phyloP scores from a whole-genome alignment of 30 jellyfish, hydroid and myxozoan species.

The Pseudorhiza aurosa region DNA sequence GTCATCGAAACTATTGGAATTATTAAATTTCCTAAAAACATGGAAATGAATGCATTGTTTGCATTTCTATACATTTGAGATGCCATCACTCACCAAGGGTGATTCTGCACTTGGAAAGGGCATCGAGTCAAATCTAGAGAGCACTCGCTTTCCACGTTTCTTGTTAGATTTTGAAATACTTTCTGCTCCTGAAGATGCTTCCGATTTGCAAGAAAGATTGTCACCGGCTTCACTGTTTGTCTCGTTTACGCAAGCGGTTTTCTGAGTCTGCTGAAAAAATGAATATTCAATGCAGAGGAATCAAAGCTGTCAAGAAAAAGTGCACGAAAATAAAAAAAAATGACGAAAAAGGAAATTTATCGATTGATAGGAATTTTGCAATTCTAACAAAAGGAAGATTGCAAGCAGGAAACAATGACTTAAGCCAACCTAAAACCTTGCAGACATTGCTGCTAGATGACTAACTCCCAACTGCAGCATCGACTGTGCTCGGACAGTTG shows the following conservation, averaged over 20 bases:
- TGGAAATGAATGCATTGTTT: no score
- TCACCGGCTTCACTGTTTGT: slow-evolving; percentile 30
- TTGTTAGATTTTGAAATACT: slow-evolving; percentile 13
- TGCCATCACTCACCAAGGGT: slow-evolving; percentile 27
- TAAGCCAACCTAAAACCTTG: no score
- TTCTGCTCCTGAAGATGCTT: slow-evolving; percentile 43
- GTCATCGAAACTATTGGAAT: no score
- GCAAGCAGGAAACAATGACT: no score
- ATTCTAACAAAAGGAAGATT: no score
- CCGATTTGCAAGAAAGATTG: slow-evolving; percentile 30
- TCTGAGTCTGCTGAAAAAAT: slow-evolving; percentile 19
- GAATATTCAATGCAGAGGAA: background rate
- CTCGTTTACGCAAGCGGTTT: slow-evolving; percentile 1
- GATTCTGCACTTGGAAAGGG: slow-evolving; percentile 61
- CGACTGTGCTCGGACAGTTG: no score
- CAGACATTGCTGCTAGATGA: no score
- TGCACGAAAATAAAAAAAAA: background rate
- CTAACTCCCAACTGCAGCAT: no score
- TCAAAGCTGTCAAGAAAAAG: no score
- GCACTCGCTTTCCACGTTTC: slow-evolving; percentile 45
- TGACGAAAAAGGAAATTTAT: background rate
- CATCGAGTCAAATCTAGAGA: slow-evolving; percentile 28
- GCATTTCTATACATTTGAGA: no score
- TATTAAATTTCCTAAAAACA: no score
- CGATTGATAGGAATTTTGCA: no score